Conservation (phyloP, 2,888 invertebrate genomes). For the Mycogona germanica region DNA sequence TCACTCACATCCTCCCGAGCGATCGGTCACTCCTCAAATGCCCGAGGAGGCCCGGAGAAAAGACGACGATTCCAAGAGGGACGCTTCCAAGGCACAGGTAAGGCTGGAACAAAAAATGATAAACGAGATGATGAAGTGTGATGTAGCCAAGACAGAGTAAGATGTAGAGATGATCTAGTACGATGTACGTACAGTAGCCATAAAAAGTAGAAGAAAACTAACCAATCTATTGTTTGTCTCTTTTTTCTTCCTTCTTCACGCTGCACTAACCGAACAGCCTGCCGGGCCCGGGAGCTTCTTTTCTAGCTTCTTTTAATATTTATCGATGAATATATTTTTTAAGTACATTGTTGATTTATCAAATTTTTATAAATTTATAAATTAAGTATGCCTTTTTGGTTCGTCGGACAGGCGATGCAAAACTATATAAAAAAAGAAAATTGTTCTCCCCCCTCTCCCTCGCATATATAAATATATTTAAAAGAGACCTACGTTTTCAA, state of each 20-base stretch:
- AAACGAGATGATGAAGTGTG: too few species aligned
- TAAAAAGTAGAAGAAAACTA: too few species aligned
- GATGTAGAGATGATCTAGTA: too few species aligned
- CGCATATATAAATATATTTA: too few species aligned
- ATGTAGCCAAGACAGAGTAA: too few species aligned
- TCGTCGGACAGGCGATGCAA: background rate
- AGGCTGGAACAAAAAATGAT: too few species aligned
- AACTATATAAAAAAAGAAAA: too few species aligned
- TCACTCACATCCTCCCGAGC: slow-evolving; percentile 18
- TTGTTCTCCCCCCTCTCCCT: too few species aligned
- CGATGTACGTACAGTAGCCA: too few species aligned
- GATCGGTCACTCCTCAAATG: slow-evolving; percentile 23
- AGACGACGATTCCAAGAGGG: slow-evolving; percentile 21
- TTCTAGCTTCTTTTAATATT: slow-evolving; percentile 28
- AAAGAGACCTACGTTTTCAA: too few species aligned
- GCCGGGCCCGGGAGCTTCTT: slow-evolving; percentile 28
- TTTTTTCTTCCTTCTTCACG: slow-evolving; percentile 11
- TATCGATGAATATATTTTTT: slow-evolving; percentile 7
- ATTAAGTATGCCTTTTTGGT: background rate
- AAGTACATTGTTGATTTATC: slow-evolving; percentile 4
- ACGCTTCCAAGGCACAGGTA: slow-evolving; percentile 22
- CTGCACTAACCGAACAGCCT: slow-evolving; percentile 19
- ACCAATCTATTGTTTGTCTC: slow-evolving; percentile 9
- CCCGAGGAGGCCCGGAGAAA: slow-evolving; percentile 23
- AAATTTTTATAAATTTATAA: background rate